Conservation (phyloP, 2,113 vertebrate species). For the Semnornis frantzii region DNA sequence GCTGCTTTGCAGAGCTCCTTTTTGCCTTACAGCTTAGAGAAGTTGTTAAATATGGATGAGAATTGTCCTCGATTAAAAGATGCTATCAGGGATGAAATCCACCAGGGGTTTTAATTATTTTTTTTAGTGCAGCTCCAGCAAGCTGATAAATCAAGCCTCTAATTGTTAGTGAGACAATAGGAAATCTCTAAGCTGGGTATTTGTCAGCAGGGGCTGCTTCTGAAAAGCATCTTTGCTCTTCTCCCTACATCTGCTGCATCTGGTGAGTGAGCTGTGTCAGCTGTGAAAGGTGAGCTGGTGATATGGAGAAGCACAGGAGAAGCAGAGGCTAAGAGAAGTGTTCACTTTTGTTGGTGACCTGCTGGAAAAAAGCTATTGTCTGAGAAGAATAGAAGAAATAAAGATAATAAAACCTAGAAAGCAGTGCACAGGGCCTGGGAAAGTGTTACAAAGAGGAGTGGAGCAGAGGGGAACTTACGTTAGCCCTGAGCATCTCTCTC, state of each 20-base stretch:
- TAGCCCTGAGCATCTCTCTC: background rate
- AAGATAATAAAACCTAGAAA: background rate
- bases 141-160: conserved; percentile 15
- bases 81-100: background rate
- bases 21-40: background rate
- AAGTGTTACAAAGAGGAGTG: background rate
- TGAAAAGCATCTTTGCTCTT: conserved; percentile 23
- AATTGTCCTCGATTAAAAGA: conserved; percentile 5
- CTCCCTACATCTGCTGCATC: background rate
- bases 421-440: background rate
- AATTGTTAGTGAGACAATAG: conserved; percentile 43
- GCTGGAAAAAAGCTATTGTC: background rate
- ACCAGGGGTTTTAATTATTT: background rate
- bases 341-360: background rate
- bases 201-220: conserved; percentile 31
- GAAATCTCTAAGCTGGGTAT: conserved; percentile 16
- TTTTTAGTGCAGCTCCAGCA: background rate
- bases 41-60: background rate
- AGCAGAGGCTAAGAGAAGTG: background rate
- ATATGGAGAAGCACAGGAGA: background rate
- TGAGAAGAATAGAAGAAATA: background rate
- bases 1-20: background rate
- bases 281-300: conserved; percentile 26
- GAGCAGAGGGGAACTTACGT: background rate
- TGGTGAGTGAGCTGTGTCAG: conserved; percentile 2